Base-by-base conservation (phyloP, 2,113 vertebrate species). In the Nasalis larvatus region DNA sequence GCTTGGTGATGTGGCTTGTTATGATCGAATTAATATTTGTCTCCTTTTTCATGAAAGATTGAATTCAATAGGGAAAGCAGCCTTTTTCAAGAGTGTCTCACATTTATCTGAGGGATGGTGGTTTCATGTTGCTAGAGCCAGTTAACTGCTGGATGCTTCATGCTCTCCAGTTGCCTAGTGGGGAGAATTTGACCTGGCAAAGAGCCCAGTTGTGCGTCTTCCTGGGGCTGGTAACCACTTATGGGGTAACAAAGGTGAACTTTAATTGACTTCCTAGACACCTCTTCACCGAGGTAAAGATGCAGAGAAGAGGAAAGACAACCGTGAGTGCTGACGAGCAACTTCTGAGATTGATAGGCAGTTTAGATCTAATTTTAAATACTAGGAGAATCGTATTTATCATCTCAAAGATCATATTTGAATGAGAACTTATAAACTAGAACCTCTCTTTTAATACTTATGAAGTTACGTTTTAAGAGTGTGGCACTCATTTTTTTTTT, bases 241-340 rank as follows among this genome's bases (percentile, higher is more conserved):
- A 95, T 0, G 4, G 54, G 32, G 66, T 74, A 89, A 58, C 37
- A 63, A 86, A 68, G 86, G 89, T 74, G 88, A 49, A 89, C 82
- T 85, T 95, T 97, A 92, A 95, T 97, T 4, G 60, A 93, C 96
- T 97, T 97, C 90, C 77, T 74, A 95, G 95, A 94, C 47, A 93
- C 71, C 42, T 84, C 84, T 84, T 96, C 40, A n/a, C 85, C 1
- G 71, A 93, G 83, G 56, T 47, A 69, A 63, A 66, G 47, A 30
- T 69, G 78, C 89, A 37, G 92, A 93, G 85, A 69, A 25, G 27
- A 92, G 42, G 47, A 76, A 49, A 86, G 87, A 66, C 93, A 76
- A 25, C 42, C 17, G 8, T 60, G 52, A 74, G n/a, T 42, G 84
- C 93, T 85, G 69, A 52, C 4, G 25, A 94, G 78, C 63, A 37